Evolutionary conservation across 2,797 vertebrate species (phyloP).

Genomic region (Enteromius treurensis): DNA sequence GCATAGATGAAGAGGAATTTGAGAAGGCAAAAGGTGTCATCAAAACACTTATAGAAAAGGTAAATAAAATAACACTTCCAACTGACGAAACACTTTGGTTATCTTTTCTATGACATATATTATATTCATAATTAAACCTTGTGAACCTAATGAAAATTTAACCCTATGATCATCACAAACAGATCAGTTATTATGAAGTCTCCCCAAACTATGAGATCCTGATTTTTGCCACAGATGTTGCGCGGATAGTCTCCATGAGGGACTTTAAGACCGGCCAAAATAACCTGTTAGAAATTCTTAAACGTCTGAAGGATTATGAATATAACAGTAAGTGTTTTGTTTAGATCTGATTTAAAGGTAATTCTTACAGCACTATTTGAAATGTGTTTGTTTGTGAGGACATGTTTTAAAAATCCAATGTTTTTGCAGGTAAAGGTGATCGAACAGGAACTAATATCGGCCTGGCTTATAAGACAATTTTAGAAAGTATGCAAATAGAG

Average conservation of each 20-base stretch:
- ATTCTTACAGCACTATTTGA: background rate
- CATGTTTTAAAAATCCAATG: background rate
- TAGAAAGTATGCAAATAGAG: slow-evolving; percentile 43
- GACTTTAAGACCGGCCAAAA: slow-evolving; percentile 10
- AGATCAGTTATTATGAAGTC: slow-evolving; percentile 75
- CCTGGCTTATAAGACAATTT: slow-evolving; percentile 43
- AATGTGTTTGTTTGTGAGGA: background rate
- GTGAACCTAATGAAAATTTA: background rate
- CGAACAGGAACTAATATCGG: slow-evolving; percentile 57
- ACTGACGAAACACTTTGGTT: background rate
- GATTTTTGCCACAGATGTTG: slow-evolving; percentile 69
- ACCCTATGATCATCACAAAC: slow-evolving; percentile 12
- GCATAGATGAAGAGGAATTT: slow-evolving; percentile 63
- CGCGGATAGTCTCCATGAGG: slow-evolving; percentile 59
- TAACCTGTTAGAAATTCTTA: background rate
- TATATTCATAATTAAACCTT: background rate
- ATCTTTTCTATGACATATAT: background rate
- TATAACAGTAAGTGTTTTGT: slow-evolving; percentile 46
- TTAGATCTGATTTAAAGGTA: background rate
- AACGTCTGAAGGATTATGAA: background rate
- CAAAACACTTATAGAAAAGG: slow-evolving; percentile 74
- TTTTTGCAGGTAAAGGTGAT: slow-evolving; percentile 46
- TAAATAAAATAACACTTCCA: slow-evolving; percentile 44
- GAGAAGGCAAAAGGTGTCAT: slow-evolving; percentile 62
- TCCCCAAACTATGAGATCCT: slow-evolving; percentile 71